Evolutionary conservation across 2,888 invertebrate genomes (phyloP), one percentile per base, ranked within the genome.

Genomic region (Dynastes hyllus): DNA sequence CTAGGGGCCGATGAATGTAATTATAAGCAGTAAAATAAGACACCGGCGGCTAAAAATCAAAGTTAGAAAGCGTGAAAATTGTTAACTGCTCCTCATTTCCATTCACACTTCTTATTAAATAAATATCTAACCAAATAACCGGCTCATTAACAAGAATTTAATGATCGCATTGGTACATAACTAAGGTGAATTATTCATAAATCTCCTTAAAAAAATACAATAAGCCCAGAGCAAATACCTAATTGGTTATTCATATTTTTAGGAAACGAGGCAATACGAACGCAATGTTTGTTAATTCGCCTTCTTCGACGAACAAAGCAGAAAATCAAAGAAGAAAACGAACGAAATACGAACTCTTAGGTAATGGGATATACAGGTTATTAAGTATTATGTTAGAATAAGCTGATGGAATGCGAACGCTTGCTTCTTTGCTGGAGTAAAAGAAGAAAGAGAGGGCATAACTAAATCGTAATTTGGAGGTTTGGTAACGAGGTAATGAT

Each of bases 1-100:
- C 32, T 5, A 37, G 32, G 32, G 32, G 32, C 32, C 32, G 32
- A 37, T 5, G 32, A 37, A 37, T 37, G 4, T 5, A 37, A 37
- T 37, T 37, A 37, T 37, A 5, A 37, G 32, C 32, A 37, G 32
- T 2, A 5, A 37, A 37, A 37, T 37, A 45, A 45, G 45, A 58
- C n/a, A 58, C 55, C 66, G 16, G 2, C n/a, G 9, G 22, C 37
- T 40, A 67, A 67, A 67, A 50, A 16, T 40, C 66, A 16, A 45
- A 67, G 22, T 67, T 67, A 67, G 66, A 67, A 67, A 67, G 66
- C 66, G 66, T 67, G 40, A 67, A 67, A 67, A 67, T 45, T 67
- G 66, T 37, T 67, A 67, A 45, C n/a, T 45, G 22, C 66, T 67
- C 66, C 40, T 67, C 37, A 67, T 67, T 50, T 67, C 66, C 37